A percentile compares a stretch with the other conserved stretches of the same genome.
Conservation (phyloP, 2,888 invertebrate species). For the Dorcus parallelipipedus region DNA sequence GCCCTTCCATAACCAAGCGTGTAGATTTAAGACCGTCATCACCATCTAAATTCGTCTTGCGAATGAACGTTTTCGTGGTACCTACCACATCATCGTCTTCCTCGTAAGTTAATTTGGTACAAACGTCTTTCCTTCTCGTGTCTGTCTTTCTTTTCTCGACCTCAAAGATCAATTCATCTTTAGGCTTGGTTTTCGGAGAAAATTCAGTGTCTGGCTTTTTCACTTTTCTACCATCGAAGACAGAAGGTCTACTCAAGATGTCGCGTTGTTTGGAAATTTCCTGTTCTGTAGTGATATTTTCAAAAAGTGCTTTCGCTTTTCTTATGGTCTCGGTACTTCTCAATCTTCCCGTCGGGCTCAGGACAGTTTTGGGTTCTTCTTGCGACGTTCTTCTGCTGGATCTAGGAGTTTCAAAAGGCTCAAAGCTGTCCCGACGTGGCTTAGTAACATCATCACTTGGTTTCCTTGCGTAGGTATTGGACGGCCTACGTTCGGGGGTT, state of each 20-base stretch:
- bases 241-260: constrained; percentile 53
- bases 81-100: not conserved
- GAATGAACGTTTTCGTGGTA: too few species aligned
- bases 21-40: too few species aligned
- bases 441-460: constrained; percentile 8
- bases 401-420: constrained; percentile 36
- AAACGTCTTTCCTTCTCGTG: not conserved
- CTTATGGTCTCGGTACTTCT: constrained; percentile 64
- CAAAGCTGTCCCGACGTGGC: constrained; percentile 21
- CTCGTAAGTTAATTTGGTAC: constrained; percentile 16
- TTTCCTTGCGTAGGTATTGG: constrained; percentile 22
- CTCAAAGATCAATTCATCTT: not conserved
- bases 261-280: constrained; percentile 46
- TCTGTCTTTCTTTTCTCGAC: constrained; percentile 1
- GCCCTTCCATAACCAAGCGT: too few species aligned
- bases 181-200: not conserved
- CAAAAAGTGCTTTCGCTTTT: constrained; percentile 68
- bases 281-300: constrained; percentile 54
- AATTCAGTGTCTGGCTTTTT: constrained; percentile 8
- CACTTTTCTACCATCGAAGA: constrained; percentile 44
- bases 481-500: constrained; percentile 32
- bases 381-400: constrained; percentile 43
- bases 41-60: too few species aligned
- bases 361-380: constrained; percentile 36
- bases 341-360: constrained; percentile 42